Evolutionary conservation across 1,140 invertebrate genomes (phyloP).

Genomic region (Drosophila lowei): DNA sequence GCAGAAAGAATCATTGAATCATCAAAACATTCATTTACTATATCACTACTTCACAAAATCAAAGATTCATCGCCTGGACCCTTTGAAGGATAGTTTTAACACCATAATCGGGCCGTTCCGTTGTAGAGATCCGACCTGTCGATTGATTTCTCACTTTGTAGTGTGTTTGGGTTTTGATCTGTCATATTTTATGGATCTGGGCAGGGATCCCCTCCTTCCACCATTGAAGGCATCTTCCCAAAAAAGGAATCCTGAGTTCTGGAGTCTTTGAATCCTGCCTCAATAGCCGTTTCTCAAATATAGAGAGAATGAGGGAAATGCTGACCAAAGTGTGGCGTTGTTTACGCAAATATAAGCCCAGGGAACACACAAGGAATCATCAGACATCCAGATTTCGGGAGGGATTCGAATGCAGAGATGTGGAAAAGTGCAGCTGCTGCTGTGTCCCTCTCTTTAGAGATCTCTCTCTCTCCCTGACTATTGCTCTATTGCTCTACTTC

Average conservation of each 20-base stretch:
- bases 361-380: slow-evolving; percentile 14
- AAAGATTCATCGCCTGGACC: too few species aligned
- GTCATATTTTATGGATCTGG: slow-evolving; percentile 4
- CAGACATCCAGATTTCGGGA: too few species aligned
- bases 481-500: too few species aligned
- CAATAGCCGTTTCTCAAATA: slow-evolving; percentile 33
- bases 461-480: too few species aligned
- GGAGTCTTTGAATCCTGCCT: background rate
- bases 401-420: slow-evolving; percentile 8
- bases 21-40: too few species aligned
- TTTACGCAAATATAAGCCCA: slow-evolving; percentile 50
- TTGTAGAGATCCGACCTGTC: too few species aligned
- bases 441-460: background rate
- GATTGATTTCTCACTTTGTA: too few species aligned
- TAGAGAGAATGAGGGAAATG: slow-evolving; percentile 2
- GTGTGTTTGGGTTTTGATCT: slow-evolving; percentile 7
- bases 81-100: too few species aligned
- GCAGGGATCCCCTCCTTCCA: slow-evolving; percentile 7
- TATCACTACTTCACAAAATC: too few species aligned
- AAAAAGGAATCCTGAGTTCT: slow-evolving; percentile 2
- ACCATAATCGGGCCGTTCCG: too few species aligned
- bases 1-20: too few species aligned
- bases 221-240: background rate
- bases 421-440: slow-evolving; percentile 39
- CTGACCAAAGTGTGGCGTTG: slow-evolving; percentile 59